Evolutionary conservation across 1,140 invertebrate species (phyloP).

Genomic region (Drosophila novamexicana): DNA sequence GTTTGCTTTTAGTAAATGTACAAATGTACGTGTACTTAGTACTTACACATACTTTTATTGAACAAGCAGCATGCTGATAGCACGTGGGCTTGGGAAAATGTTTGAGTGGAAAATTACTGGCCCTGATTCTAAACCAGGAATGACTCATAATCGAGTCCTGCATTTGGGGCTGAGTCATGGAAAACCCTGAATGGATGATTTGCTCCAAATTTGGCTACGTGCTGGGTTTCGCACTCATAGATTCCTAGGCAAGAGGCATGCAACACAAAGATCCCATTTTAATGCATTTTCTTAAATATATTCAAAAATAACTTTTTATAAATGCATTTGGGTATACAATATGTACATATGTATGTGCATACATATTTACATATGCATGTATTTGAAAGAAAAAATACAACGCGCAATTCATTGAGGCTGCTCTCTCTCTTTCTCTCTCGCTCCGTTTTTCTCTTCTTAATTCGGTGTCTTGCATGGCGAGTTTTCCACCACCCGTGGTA

Average conservation of each 20-base stretch:
- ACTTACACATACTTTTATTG: background rate
- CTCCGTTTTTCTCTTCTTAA: constrained; percentile 22
- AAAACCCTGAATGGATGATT: background rate
- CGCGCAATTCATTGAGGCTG: constrained; percentile 25
- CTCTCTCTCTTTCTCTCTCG: constrained; percentile 12
- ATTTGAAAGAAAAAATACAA: constrained; percentile 1
- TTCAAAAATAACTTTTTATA: background rate
- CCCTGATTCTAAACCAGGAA: constrained; percentile 1
- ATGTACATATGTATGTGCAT: background rate
- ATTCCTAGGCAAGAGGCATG: background rate
- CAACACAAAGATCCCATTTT: background rate
- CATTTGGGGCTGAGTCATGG: constrained; percentile 1
- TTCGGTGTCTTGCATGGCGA: constrained; percentile 40
- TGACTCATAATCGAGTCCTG: constrained; percentile 37
- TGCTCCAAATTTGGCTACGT: constrained; percentile 15
- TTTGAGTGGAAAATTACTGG: constrained; percentile 37
- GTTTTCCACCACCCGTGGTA: constrained; percentile 46
- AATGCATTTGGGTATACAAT: background rate
- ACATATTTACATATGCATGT: no score
- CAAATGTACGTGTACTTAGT: background rate
- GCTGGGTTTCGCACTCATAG: constrained; percentile 10
- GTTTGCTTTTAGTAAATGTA: constrained; percentile 4
- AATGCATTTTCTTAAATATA: background rate
- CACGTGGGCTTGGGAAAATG: constrained; percentile 32
- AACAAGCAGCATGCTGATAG: constrained; percentile 17